Percentiles rank a stretch among this genome's conserved stretches.
Conservation (phyloP, 2,888 invertebrate genomes). For the Lepetodrilus schrolli region DNA sequence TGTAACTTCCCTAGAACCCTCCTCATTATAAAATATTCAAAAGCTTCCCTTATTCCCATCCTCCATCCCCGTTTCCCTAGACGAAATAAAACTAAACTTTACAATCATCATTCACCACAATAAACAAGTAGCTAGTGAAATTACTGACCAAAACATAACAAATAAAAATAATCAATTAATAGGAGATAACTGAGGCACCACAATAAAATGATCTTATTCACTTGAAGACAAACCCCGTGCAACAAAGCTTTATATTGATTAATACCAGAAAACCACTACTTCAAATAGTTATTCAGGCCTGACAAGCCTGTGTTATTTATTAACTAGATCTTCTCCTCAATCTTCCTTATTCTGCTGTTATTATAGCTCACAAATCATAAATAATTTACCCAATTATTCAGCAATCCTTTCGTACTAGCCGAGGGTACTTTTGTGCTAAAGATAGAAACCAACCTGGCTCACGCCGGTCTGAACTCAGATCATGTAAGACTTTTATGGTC, state of each 20-base stretch:
- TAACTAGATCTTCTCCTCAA: constrained; percentile 29
- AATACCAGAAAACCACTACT: too few species aligned
- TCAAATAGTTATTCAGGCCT: constrained; percentile 80
- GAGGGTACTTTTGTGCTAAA: constrained; percentile 75
- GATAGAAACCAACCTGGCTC: constrained; percentile 91
- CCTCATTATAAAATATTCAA: background rate
- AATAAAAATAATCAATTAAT: constrained; percentile 76
- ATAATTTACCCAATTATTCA: too few species aligned
- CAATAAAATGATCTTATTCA: constrained; percentile 80
- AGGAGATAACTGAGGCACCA: constrained; percentile 83
- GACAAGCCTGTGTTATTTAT: constrained; percentile 81
- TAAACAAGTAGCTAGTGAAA: background rate
- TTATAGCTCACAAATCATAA: too few species aligned
- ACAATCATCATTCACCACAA: background rate
- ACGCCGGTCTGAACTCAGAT: constrained; percentile 92
- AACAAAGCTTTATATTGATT: too few species aligned
- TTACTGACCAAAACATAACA: constrained; percentile 2
- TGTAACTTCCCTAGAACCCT: constrained; percentile 35
- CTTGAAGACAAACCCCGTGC: too few species aligned
- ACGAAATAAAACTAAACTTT: background rate
- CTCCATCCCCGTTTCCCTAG: background rate
- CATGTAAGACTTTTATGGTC: constrained; percentile 89
- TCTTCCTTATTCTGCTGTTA: too few species aligned
- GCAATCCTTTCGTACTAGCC: constrained; percentile 88
- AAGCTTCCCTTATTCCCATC: background rate